Evolutionary conservation across 2,113 vertebrate genomes (phyloP), one percentile per base, ranked within the genome.

Genomic region (Scalopus aquaticus): DNA sequence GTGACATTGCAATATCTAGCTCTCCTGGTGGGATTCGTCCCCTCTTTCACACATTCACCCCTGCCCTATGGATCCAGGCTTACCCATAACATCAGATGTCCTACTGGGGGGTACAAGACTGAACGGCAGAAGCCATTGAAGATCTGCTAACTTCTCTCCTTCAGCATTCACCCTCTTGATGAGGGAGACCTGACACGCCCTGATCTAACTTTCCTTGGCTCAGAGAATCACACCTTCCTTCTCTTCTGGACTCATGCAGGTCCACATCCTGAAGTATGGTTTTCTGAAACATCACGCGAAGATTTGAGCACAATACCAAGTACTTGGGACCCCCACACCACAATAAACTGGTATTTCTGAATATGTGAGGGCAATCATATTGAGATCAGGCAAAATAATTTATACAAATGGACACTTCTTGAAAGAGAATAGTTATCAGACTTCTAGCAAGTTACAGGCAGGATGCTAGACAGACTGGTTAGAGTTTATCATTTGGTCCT

Each of bases 281-380:
- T 90, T 60, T 89, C 62, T 46, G 76, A 78, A 86, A 84, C 73
- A 32, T 72, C 62, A 82, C 77, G 5, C 46, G 26, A 95, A 93
- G 51, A 62, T 46, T 64, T 54, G 20, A 72, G 4, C 30, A 35
- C 77, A 78, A 60, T 12, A 60, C 22, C 24, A 64, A 39, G 20
- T 37, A 77, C 39, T 35, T 64, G 65, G n/a, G 28, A 88, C 2
- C 9, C 22, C 44, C 91, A 28, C 5, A 70, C 74, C 78, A 76
- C 77, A 93, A 39, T 44, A 89, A 67, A 73, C 30, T 79, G 67
- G 8, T 35, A 69, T 82, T 78, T 89, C 62, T 42, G 13, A 90
- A 78, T 9, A 26, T 12, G n/a, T 37, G 28, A 85, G 10, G 30
- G 16, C 11, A 81, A 65, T 93, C 20, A 78, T 39, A 19, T 30